Conservation (phyloP, 2,113 vertebrate species). For the Rostratula benghalensis region DNA sequence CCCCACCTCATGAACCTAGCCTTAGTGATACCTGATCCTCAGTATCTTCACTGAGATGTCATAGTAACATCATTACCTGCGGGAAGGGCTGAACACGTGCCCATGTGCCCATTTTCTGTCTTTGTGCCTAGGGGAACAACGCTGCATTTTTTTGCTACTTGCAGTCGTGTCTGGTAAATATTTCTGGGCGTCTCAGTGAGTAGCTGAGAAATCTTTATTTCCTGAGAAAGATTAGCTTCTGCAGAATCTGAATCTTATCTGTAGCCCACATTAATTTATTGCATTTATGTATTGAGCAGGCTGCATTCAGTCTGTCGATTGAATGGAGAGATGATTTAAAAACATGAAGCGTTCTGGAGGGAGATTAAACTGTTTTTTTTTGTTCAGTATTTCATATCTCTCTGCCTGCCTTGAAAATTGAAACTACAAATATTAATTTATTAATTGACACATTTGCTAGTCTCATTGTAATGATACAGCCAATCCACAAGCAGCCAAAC, state of each 20-base stretch:
- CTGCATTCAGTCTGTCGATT: background rate
- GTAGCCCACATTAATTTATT: background rate
- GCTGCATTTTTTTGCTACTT: background rate
- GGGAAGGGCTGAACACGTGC: background rate
- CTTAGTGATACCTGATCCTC: too few species aligned
- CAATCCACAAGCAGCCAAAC: background rate
- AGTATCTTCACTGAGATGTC: background rate
- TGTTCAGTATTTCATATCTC: constrained; percentile 12
- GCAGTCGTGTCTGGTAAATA: background rate
- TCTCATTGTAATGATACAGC: background rate
- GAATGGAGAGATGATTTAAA: constrained; percentile 28
- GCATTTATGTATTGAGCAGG: background rate
- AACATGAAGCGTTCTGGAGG: constrained; percentile 37
- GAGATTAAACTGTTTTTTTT: constrained; percentile 48
- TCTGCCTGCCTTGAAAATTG: constrained; percentile 33
- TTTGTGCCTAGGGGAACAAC: background rate
- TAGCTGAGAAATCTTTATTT: background rate
- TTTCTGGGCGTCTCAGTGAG: background rate
- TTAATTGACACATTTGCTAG: background rate
- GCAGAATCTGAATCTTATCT: background rate
- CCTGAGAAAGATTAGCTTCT: background rate
- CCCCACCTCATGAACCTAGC: background rate
- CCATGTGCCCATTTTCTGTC: background rate
- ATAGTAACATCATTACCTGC: background rate
- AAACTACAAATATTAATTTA: constrained; percentile 37